Conservation (phyloP, 1,140 invertebrate species). For the Drosophila teissieri region DNA sequence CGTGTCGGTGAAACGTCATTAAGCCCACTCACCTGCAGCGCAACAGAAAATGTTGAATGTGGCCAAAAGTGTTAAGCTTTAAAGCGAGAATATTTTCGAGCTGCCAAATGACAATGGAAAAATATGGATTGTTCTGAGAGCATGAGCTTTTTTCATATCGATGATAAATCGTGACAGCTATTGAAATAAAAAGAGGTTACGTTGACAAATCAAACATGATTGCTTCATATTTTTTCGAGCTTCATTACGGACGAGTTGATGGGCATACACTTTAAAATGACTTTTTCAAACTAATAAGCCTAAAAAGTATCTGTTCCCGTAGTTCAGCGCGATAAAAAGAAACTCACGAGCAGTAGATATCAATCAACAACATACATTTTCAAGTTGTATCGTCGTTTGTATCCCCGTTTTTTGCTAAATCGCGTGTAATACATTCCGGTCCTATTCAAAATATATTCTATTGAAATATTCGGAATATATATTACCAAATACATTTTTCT, state of each 20-base stretch:
- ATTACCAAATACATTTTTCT: constrained; percentile 51
- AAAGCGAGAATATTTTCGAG: constrained; percentile 39
- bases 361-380: constrained; percentile 2
- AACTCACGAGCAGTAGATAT: not conserved
- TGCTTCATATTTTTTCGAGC: not conserved
- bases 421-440: constrained; percentile 28
- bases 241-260: not conserved
- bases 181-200: constrained; percentile 17
- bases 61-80: constrained; percentile 18
- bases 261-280: not conserved
- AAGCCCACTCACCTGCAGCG: constrained; percentile 63
- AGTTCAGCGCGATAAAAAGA: not conserved
- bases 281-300: not conserved
- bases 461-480: constrained; percentile 43
- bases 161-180: constrained; percentile 29
- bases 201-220: not conserved
- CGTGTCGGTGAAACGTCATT: constrained; percentile 19
- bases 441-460: constrained; percentile 23
- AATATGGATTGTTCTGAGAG: constrained; percentile 1
- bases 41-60: constrained; percentile 30
- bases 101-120: not conserved
- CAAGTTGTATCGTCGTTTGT: not conserved
- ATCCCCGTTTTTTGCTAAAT: constrained; percentile 27
- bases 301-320: not conserved
- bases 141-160: constrained; percentile 14